These are phyloP conservation scores for Notolabrus celidotus DNA, from an alignment of 2,797 vertebrate species.

Conservation along the genomic window DNA sequence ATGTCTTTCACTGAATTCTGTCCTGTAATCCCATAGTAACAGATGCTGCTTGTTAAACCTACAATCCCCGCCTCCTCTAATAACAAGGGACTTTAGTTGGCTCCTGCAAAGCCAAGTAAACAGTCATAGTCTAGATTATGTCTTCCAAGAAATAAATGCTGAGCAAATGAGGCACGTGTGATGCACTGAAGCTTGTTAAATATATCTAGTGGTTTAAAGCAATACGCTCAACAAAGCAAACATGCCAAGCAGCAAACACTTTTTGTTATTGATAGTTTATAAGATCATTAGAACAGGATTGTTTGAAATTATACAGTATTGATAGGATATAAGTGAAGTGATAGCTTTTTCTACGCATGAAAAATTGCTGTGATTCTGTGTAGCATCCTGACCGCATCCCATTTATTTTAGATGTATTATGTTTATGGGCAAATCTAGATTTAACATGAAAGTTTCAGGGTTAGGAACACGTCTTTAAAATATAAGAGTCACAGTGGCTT, in stretches of 20 bases:
- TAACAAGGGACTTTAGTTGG: slow-evolving; percentile 68
- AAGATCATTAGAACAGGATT: neutral
- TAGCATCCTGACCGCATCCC: neutral
- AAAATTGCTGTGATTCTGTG: too few species aligned
- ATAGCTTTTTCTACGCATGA: neutral
- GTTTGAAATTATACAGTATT: neutral
- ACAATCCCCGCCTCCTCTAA: slow-evolving; percentile 69
- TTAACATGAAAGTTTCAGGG: neutral
- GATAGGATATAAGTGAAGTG: neutral
- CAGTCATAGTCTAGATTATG: slow-evolving; percentile 54
- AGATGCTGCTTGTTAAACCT: slow-evolving; percentile 83
- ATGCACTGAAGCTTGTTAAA: slow-evolving; percentile 49
- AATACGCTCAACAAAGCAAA: slow-evolving; percentile 44
- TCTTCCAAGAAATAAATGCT: slow-evolving; percentile 57
- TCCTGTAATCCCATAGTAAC: slow-evolving; percentile 79
- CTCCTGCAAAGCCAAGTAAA: slow-evolving; percentile 48
- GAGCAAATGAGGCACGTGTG: slow-evolving; percentile 36
- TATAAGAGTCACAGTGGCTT: neutral
- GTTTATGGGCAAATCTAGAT: neutral
- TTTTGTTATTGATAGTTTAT: neutral
- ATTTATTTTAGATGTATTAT: neutral
- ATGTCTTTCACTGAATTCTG: slow-evolving; percentile 77
- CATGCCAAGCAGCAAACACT: slow-evolving; percentile 3
- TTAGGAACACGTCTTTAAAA: neutral
- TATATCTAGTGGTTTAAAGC: slow-evolving; percentile 44